Percentiles rank a stretch among this genome's conserved stretches.
Conservation (phyloP, 2,888 invertebrate species). For the Lasiommata megera region DNA sequence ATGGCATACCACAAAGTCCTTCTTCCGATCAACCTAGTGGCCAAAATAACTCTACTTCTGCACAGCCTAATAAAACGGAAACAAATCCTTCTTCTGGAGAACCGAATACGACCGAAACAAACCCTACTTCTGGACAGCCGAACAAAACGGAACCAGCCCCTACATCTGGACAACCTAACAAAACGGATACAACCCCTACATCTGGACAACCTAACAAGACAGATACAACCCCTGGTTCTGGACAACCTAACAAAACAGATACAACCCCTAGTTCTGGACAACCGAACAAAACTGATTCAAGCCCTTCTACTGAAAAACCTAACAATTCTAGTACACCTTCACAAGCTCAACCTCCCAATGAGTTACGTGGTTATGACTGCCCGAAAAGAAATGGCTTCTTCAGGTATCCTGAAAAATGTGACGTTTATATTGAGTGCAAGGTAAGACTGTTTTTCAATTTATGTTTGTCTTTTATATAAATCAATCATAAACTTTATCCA, state of each 20-base stretch:
- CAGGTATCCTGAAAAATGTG: neutral
- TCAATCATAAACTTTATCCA: too few species aligned
- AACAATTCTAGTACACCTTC: neutral
- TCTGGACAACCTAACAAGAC: neutral
- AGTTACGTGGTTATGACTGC: neutral
- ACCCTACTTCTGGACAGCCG: neutral
- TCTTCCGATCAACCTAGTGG: neutral
- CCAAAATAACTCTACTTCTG: too few species aligned
- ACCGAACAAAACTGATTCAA: too few species aligned
- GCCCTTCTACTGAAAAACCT: neutral
- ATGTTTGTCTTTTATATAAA: too few species aligned
- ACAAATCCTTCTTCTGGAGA: neutral
- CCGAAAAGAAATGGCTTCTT: neutral
- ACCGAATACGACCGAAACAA: neutral
- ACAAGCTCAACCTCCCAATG: neutral
- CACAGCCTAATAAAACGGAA: neutral
- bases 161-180: neutral
- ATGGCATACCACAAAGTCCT: neutral
- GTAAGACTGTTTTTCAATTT: too few species aligned
- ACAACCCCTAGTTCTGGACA: neutral
- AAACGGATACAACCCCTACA: neutral
- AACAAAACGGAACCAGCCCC: neutral
- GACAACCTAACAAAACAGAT: neutral
- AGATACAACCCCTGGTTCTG: neutral
- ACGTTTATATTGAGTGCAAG: neutral